Evolutionary conservation across 2,888 invertebrate genomes (phyloP).

Genomic region (Cancer borealis): DNA sequence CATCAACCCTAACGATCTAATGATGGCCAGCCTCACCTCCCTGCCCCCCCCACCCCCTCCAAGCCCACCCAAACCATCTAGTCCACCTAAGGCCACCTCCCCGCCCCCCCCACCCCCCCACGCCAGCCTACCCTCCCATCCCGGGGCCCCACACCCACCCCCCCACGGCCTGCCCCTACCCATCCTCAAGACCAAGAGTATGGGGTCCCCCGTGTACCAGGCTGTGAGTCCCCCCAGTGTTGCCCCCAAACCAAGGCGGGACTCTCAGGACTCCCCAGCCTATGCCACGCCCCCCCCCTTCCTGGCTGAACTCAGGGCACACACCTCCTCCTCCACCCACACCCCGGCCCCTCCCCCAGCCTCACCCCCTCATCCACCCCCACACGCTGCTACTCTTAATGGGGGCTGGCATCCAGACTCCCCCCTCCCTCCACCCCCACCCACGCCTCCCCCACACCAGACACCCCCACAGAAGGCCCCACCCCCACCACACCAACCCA

Average conservation of each 20-base stretch:
- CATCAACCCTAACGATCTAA: constrained; percentile 75
- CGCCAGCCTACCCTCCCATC: constrained; percentile 64
- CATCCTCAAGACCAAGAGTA: constrained; percentile 69
- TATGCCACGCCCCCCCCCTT: constrained; percentile 65
- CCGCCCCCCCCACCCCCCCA: constrained; percentile 77
- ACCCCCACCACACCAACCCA: not conserved
- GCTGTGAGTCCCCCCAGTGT: constrained; percentile 75
- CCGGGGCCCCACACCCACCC: constrained; percentile 77
- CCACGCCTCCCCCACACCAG: constrained; percentile 62
- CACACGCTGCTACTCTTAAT: constrained; percentile 53
- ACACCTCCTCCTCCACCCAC: constrained; percentile 27
- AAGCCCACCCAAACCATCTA: constrained; percentile 71
- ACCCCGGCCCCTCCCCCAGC: constrained; percentile 36
- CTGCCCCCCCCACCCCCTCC: constrained; percentile 76
- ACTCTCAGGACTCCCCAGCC: constrained; percentile 59
- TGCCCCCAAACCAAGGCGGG: constrained; percentile 74
- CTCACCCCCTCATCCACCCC: constrained; percentile 38
- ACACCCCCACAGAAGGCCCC: constrained; percentile 61
- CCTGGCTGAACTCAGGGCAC: constrained; percentile 69
- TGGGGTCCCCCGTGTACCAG: constrained; percentile 64
- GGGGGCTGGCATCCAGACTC: constrained; percentile 69
- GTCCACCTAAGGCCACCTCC: constrained; percentile 73
- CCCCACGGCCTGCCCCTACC: constrained; percentile 77
- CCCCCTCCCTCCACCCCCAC: constrained; percentile 73
- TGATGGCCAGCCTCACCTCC: constrained; percentile 76